phyloP scores from a whole-genome alignment of 2,113 vertebrate species.

The Leptosomus discolor region DNA sequence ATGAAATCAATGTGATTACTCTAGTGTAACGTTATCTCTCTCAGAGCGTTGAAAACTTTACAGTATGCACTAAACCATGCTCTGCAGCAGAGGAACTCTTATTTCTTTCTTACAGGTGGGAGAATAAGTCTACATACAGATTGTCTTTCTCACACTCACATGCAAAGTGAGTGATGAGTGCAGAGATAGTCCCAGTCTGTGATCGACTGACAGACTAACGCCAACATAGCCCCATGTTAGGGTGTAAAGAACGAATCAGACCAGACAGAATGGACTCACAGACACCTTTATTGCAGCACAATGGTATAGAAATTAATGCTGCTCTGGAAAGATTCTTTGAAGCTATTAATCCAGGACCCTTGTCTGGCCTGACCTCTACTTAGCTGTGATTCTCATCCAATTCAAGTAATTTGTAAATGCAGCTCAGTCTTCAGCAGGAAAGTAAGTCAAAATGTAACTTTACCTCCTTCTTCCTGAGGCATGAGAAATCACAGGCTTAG shows the following conservation, averaged over 20 bases:
- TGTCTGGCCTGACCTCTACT: background rate
- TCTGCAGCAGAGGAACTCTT: background rate
- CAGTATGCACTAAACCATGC: background rate
- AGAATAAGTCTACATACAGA: background rate
- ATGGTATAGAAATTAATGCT: background rate
- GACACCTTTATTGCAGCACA: background rate
- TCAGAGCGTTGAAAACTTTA: background rate
- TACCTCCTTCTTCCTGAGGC: background rate
- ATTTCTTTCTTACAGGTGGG: background rate
- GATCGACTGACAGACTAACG: background rate
- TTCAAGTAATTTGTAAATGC: background rate
- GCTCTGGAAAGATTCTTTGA: background rate
- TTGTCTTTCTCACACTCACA: background rate
- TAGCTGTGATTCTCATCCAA: background rate
- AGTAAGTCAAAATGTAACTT: background rate
- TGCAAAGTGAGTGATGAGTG: background rate
- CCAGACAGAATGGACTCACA: background rate
- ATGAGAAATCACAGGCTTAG: background rate
- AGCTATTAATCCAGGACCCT: background rate
- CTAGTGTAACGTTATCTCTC: accelerated
- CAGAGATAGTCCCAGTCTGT: accelerated
- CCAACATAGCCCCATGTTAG: accelerated
- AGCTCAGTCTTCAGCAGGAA: background rate
- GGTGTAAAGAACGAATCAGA: background rate
- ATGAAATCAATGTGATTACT: background rate